A percentile compares a stretch with the other conserved stretches of the same genome.
Evolutionary conservation across 2,797 vertebrate genomes (phyloP).

Genomic region (Bradypodion pumilum): DNA sequence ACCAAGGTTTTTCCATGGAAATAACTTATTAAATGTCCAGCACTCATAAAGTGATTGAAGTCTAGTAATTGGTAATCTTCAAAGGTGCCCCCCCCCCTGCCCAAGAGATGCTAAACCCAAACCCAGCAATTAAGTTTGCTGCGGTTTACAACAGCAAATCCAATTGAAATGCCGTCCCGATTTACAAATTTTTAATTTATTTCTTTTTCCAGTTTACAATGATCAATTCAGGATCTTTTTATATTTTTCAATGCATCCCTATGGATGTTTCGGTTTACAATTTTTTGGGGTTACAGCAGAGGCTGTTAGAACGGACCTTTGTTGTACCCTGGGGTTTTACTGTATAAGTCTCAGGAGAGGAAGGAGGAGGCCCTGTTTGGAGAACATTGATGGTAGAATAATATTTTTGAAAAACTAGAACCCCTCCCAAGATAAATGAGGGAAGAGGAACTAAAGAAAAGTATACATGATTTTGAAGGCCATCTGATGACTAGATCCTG

Average conservation of each 20-base stretch:
- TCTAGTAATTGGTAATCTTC: constrained; percentile 69
- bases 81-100: constrained; percentile 65
- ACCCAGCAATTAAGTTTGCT: constrained; percentile 64
- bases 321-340: too few relatives aligned
- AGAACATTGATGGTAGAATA: fast-evolving
- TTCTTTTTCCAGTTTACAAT: too few relatives aligned
- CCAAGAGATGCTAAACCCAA: constrained; percentile 25
- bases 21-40: constrained; percentile 78
- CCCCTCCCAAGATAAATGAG: constrained; percentile 22
- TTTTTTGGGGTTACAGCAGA: too few relatives aligned
- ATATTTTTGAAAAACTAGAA: not conserved
- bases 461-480: constrained; percentile 14
- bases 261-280: too few relatives aligned
- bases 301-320: too few relatives aligned
- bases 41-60: constrained; percentile 68
- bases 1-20: constrained; percentile 81
- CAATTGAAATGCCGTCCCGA: too few relatives aligned
- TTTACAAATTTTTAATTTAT: too few relatives aligned
- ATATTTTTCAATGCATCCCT: too few relatives aligned
- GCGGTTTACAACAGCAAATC: too few relatives aligned
- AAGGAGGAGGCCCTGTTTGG: not conserved
- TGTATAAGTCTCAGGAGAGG: constrained; percentile 35
- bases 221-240: too few relatives aligned
- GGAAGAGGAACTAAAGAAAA: constrained; percentile 38
- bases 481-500: constrained; percentile 57